These are phyloP conservation scores for Scaptomyza tumidula DNA, from an alignment of 2,888 invertebrate species.

Conservation along the genomic window DNA sequence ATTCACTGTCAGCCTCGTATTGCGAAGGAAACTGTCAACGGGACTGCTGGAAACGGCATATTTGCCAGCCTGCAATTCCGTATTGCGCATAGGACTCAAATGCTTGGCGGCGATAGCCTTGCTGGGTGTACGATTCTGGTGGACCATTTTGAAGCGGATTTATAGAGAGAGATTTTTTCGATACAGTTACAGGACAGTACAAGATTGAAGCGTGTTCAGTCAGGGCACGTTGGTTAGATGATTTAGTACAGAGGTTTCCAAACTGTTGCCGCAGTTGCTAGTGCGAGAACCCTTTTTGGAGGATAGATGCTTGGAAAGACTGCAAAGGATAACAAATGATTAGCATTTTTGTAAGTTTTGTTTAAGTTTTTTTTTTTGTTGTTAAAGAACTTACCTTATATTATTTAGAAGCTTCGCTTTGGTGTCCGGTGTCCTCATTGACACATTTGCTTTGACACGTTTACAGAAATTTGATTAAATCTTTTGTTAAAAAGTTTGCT, in stretches of 20 bases:
- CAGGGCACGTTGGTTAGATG: slow-evolving; percentile 95
- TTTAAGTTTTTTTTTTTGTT: background rate
- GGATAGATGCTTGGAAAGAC: slow-evolving; percentile 92
- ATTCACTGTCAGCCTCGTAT: slow-evolving; percentile 43
- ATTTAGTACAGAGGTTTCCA: slow-evolving; percentile 93
- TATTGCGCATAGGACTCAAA: slow-evolving; percentile 75
- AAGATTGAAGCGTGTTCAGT: slow-evolving; percentile 62
- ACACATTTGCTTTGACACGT: slow-evolving; percentile 76
- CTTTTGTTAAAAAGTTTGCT: slow-evolving; percentile 16
- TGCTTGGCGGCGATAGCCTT: slow-evolving; percentile 79
- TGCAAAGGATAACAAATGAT: slow-evolving; percentile 80
- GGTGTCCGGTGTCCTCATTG: slow-evolving; percentile 84
- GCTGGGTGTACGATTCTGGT: slow-evolving; percentile 73
- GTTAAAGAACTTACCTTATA: slow-evolving; percentile 76
- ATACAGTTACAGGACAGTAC: slow-evolving; percentile 37
- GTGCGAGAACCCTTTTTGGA: slow-evolving; percentile 94
- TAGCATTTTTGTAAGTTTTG: background rate
- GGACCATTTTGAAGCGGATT: slow-evolving; percentile 78
- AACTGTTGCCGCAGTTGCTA: slow-evolving; percentile 93
- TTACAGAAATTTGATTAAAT: slow-evolving; percentile 15
- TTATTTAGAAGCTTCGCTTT: slow-evolving; percentile 83
- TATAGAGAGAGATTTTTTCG: slow-evolving; percentile 5
- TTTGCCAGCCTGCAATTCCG: slow-evolving; percentile 54
- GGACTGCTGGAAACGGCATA: slow-evolving; percentile 69
- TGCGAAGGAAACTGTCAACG: slow-evolving; percentile 60